Conservation (phyloP, 2,888 invertebrate genomes). For the Pomacea canaliculata region DNA sequence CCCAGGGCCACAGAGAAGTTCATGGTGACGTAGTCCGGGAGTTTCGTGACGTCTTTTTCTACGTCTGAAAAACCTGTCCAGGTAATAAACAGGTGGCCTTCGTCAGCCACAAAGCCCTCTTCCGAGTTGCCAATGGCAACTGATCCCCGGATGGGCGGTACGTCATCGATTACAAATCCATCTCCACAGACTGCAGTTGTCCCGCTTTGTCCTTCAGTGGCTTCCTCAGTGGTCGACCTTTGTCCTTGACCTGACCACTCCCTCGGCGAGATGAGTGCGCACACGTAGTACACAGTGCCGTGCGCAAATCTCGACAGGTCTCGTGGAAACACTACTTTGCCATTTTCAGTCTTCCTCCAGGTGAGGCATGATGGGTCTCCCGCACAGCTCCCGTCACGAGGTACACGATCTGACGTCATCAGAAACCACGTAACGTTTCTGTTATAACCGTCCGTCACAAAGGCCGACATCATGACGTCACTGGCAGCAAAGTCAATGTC, state of each 20-base stretch:
- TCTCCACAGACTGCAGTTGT: slow-evolving; percentile 6
- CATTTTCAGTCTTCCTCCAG: background rate
- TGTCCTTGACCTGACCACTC: too few species aligned
- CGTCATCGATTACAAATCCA: slow-evolving; percentile 16
- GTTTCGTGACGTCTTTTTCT: background rate
- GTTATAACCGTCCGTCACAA: background rate
- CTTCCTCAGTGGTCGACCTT: too few species aligned
- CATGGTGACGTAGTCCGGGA: slow-evolving; percentile 7
- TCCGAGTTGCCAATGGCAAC: slow-evolving; percentile 2
- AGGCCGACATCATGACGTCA: slow-evolving; percentile 10
- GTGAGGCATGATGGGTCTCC: slow-evolving; percentile 5
- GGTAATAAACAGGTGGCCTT: slow-evolving; percentile 1
- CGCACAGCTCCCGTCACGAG: background rate
- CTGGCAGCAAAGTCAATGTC: slow-evolving; percentile 13
- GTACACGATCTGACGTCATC: background rate
- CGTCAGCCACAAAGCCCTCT: slow-evolving; percentile 1
- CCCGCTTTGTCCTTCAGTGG: too few species aligned
- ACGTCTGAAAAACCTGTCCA: slow-evolving; percentile 20
- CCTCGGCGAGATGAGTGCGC: background rate
- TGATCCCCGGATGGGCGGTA: slow-evolving; percentile 1
- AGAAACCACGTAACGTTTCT: slow-evolving; percentile 22
- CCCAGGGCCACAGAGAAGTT: slow-evolving; percentile 17
- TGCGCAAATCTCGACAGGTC: background rate
- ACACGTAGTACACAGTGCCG: slow-evolving; percentile 9
- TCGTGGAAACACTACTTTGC: slow-evolving; percentile 8